Percentiles rank a stretch among this genome's conserved stretches.
Evolutionary conservation across 2,797 vertebrate species (phyloP).

Genomic region (Mergus octosetaceus): DNA sequence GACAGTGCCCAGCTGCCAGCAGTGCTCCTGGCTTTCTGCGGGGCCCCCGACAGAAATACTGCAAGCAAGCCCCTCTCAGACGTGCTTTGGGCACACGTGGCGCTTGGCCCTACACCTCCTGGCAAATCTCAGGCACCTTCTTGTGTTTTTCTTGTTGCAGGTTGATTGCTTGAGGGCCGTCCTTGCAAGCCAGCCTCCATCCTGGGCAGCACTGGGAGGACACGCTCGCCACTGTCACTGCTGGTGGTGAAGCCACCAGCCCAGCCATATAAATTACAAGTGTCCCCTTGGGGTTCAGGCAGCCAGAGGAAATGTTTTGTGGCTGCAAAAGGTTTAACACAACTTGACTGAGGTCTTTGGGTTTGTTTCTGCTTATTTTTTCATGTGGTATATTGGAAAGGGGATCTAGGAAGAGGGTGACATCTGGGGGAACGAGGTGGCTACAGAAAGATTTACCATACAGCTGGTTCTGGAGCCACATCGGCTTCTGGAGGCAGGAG

Average conservation of each 20-base stretch:
- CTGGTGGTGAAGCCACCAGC: not conserved
- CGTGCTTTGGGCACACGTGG: not conserved
- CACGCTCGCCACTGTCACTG: not conserved
- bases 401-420: not conserved
- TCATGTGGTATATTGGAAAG: not conserved
- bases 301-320: not conserved
- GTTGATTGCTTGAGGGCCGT: rapidly evolving
- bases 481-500: not conserved
- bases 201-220: not conserved
- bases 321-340: not conserved
- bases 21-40: not conserved
- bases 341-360: not conserved
- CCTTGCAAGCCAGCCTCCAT: not conserved
- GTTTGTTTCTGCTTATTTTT: not conserved
- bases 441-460: not conserved
- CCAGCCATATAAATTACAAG: not conserved
- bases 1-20: not conserved
- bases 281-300: not conserved
- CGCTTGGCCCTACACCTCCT: not conserved
- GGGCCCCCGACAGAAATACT: too few species aligned
- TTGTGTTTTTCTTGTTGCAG: not conserved
- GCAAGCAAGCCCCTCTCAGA: not conserved
- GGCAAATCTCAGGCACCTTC: not conserved
- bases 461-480: not conserved
- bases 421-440: not conserved